Conservation (phyloP, 1,140 invertebrate species). For the Drosophila santomea region DNA sequence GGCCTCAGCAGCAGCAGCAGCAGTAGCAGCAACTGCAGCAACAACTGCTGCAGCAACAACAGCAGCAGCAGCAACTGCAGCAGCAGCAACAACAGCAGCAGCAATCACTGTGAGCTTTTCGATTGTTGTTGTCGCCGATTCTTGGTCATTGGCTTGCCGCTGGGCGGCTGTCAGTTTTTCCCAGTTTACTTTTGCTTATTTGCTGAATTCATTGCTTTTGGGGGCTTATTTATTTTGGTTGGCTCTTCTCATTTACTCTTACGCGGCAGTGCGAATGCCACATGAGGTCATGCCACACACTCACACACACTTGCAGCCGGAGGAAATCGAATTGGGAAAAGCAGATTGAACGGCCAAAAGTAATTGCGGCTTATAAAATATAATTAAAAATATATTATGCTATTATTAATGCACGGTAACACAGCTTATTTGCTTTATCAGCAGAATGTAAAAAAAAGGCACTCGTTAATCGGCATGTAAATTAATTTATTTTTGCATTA, state of each 20-base stretch:
- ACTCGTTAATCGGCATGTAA: conserved; percentile 24
- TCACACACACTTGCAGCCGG: background rate
- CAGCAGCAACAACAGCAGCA: conserved; percentile 27
- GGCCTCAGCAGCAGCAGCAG: conserved; percentile 53
- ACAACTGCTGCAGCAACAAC: background rate
- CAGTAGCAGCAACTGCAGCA: conserved; percentile 31
- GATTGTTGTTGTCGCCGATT: conserved; percentile 65
- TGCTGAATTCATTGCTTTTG: conserved; percentile 74
- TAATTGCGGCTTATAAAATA: conserved; percentile 51
- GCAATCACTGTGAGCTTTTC: conserved; percentile 50
- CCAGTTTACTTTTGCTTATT: conserved; percentile 59
- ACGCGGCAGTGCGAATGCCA: conserved; percentile 50
- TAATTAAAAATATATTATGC: conserved; percentile 44
- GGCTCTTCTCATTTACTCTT: conserved; percentile 68
- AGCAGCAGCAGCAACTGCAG: conserved; percentile 8
- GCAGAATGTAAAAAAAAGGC: conserved; percentile 13
- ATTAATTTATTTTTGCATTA: conserved; percentile 49
- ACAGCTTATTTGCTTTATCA: conserved; percentile 10
- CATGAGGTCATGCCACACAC: conserved; percentile 38
- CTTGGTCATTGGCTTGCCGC: conserved; percentile 78
- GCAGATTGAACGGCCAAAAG: conserved; percentile 11
- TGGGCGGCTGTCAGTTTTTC: conserved; percentile 23
- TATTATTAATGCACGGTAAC: conserved; percentile 14
- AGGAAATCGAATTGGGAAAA: background rate
- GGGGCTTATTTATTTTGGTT: conserved; percentile 73